phyloP scores from a whole-genome alignment of 1,140 invertebrate species.

The Cepaea nemoralis region DNA sequence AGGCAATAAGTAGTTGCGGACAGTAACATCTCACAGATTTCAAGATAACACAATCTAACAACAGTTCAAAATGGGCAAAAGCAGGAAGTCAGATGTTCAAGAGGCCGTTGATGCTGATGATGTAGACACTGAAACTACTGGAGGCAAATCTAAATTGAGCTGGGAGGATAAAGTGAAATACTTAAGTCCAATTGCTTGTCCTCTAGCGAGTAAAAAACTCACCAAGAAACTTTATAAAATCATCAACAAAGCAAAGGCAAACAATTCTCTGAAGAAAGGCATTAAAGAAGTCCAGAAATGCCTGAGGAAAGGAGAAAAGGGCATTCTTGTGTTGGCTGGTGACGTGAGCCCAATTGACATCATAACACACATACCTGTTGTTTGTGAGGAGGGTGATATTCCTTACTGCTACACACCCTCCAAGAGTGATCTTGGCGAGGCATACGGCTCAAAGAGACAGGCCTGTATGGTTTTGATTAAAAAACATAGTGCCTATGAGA shows the following conservation, averaged over 20 bases:
- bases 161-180: conserved; percentile 69
- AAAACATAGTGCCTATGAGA: conserved; percentile 82
- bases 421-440: conserved; percentile 86
- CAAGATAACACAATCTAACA: no score
- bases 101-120: conserved; percentile 41
- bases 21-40: no score
- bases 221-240: conserved; percentile 94
- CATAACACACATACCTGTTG: conserved; percentile 92
- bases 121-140: conserved; percentile 44
- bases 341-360: conserved; percentile 96
- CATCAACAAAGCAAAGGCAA: conserved; percentile 86
- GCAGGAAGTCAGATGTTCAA: conserved; percentile 19
- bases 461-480: conserved; percentile 88
- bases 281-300: conserved; percentile 70
- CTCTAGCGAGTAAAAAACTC: conserved; percentile 91
- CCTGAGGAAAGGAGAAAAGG: conserved; percentile 89
- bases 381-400: conserved; percentile 92
- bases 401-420: conserved; percentile 94
- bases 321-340: conserved; percentile 91
- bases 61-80: conserved; percentile 25
- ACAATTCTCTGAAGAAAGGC: conserved; percentile 90
- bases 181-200: conserved; percentile 87
- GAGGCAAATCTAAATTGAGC: neutral
- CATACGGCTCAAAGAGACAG: conserved; percentile 88
- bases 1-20: no score